Conservation (phyloP, 1,140 invertebrate genomes). For the Drosophila rufa region DNA sequence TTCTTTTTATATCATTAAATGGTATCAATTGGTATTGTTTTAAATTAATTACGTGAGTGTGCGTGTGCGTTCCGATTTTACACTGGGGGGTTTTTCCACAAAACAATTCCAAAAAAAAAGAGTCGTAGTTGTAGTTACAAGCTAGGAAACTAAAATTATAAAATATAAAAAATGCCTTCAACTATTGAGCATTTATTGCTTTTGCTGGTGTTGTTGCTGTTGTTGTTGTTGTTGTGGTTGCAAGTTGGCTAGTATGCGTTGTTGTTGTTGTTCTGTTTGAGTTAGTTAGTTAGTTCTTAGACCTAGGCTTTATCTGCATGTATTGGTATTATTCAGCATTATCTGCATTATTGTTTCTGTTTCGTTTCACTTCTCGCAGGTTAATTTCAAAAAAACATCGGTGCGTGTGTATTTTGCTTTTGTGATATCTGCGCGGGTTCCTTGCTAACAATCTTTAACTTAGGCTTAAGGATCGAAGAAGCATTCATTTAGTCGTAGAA, state of each 20-base stretch:
- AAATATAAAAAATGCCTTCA: slow-evolving; percentile 57
- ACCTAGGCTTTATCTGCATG: slow-evolving; percentile 46
- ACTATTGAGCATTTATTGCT: slow-evolving; percentile 45
- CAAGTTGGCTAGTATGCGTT: slow-evolving; percentile 76
- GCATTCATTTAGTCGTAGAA: slow-evolving; percentile 27
- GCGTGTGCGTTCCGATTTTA: slow-evolving; percentile 55
- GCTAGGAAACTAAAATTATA: slow-evolving; percentile 52
- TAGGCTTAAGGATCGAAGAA: slow-evolving; percentile 56
- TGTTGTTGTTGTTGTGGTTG: slow-evolving; percentile 34
- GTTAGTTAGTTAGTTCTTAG: slow-evolving; percentile 67
- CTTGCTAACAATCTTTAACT: slow-evolving; percentile 48
- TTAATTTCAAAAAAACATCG: slow-evolving; percentile 2
- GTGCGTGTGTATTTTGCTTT: slow-evolving; percentile 32
- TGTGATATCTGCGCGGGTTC: slow-evolving; percentile 30
- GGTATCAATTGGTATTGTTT: slow-evolving; percentile 58
- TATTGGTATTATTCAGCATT: slow-evolving; percentile 22
- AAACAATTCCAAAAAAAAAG: slow-evolving; percentile 42
- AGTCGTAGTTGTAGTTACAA: slow-evolving; percentile 39
- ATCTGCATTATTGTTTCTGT: slow-evolving; percentile 45
- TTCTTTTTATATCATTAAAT: slow-evolving; percentile 31
- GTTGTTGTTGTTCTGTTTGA: slow-evolving; percentile 47
- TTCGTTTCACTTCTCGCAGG: slow-evolving; percentile 63
- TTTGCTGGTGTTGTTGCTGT: slow-evolving; percentile 13
- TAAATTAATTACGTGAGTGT: slow-evolving; percentile 49
- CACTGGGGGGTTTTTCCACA: slow-evolving; percentile 56